Evolutionary conservation across 2,888 invertebrate genomes (phyloP), one percentile per base, ranked within the genome.

Genomic region (Vesta saturnalis): DNA sequence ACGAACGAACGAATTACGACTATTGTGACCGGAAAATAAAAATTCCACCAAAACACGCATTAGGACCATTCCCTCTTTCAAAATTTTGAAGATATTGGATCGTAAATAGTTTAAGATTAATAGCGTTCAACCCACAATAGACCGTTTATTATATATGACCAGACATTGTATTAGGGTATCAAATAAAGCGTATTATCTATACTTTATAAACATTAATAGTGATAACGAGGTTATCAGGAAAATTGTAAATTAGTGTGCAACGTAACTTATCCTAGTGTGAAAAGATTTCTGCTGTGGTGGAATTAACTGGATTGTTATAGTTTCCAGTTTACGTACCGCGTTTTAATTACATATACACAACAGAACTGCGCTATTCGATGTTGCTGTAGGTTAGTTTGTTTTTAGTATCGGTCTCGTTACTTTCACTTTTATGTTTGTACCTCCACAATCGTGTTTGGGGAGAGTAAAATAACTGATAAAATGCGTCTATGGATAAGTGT

Each of bases 371-470:
- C 23, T 58, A 52, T 58, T 19, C 22, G 54, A 65, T 60, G 64
- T 65, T 60, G 46, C 60, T 60, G 58, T 58, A 58, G 64, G 64
- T 65, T 65, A 65, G 60, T 65, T 65, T 65, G 60, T 60, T 65
- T 43, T 64, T 19, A 16, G 49, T 30, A 5, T 6, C 15, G 10
- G 22, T 22, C 63, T 21, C 43, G 59, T 35, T 43, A 54, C 64
- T 65, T 65, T 65, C 60, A 60, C 64, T 65, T 52, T 57, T 22
- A 6, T 6, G n/a, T n/a, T n/a, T n/a, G n/a, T n/a, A n/a, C n/a
- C n/a, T n/a, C n/a, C n/a, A n/a, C 18, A 2, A 52, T 52, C 22
- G 47, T 46, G 23, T 46, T 21, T 18, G 54, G 57, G 14, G 49
- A 10, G 16, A 1, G 18, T 2, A 49, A 12, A 15, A 49, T 30